A percentile compares a stretch with the other conserved stretches of the same genome.
These are phyloP conservation scores for Botia almorhae DNA, from an alignment of 2,797 vertebrate genomes.

Conservation along the genomic window DNA sequence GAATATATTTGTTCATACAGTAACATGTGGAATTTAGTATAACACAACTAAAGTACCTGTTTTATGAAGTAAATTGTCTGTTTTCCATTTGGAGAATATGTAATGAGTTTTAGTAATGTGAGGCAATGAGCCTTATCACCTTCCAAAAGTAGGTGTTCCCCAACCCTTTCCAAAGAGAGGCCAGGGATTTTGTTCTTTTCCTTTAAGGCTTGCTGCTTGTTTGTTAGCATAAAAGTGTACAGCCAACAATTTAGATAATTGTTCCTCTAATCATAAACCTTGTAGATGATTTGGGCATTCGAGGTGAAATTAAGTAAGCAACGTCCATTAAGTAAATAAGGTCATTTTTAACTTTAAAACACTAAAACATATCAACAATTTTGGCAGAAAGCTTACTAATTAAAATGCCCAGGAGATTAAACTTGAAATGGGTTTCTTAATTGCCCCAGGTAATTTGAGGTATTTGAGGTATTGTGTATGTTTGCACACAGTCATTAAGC, in stretches of 20 bases:
- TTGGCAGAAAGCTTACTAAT: constrained; percentile 7
- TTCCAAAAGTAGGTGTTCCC: not conserved
- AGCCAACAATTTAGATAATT: no score
- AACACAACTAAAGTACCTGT: not conserved
- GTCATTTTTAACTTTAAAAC: not conserved
- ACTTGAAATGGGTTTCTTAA: constrained; percentile 30
- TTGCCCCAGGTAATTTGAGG: not conserved
- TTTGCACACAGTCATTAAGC: constrained; percentile 12
- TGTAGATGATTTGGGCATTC: no score
- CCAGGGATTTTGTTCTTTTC: not conserved
- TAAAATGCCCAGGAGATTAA: not conserved
- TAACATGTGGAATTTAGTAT: constrained; percentile 2
- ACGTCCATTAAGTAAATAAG: not conserved
- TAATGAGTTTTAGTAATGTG: not conserved
- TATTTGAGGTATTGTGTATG: constrained; percentile 11
- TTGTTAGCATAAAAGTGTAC: not conserved
- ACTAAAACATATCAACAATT: not conserved
- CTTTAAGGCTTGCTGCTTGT: no score
- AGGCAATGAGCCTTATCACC: constrained; percentile 11
- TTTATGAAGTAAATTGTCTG: constrained; percentile 1
- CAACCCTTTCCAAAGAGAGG: not conserved
- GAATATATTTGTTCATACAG: not conserved
- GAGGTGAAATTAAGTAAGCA: no score
- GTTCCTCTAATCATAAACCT: no score
- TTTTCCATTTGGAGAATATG: constrained; percentile 37